Percentiles rank a stretch among this genome's conserved stretches.
These are phyloP conservation scores for Verasper variegatus DNA, from an alignment of 2,113 vertebrate species.

Conservation along the genomic window DNA sequence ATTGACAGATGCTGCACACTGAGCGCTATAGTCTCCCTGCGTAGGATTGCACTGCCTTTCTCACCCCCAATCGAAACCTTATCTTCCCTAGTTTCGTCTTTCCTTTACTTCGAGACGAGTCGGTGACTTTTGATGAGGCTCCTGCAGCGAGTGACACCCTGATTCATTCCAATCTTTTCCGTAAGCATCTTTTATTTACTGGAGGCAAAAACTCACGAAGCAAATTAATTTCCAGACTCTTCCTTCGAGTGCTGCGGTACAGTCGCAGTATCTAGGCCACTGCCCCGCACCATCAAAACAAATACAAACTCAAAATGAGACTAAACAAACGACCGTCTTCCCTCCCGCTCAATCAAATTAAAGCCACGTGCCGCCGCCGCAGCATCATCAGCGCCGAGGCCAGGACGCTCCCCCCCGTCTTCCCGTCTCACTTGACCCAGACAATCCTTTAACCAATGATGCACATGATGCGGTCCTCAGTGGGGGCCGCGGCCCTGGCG, in stretches of 20 bases:
- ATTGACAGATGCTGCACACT: slow-evolving; percentile 45
- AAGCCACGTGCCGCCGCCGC: slow-evolving; percentile 28
- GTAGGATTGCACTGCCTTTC: slow-evolving; percentile 19
- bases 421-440: slow-evolving; percentile 37
- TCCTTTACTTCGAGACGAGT: slow-evolving; percentile 12
- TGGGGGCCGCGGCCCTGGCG: slow-evolving; percentile 12
- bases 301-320: background rate
- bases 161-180: background rate
- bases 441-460: slow-evolving; percentile 41
- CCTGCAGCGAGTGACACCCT: background rate
- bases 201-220: background rate
- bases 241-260: background rate
- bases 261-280: slow-evolving; percentile 17
- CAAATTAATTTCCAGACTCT: slow-evolving; percentile 22
- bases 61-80: slow-evolving; percentile 10
- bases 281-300: background rate
- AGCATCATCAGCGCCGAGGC: background rate
- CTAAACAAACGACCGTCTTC: slow-evolving; percentile 33
- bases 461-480: slow-evolving; percentile 49
- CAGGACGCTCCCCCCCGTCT: slow-evolving; percentile 9
- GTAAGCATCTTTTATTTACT: slow-evolving; percentile 24
- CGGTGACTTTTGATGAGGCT: background rate
- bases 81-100: slow-evolving; percentile 17
- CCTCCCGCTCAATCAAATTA: slow-evolving; percentile 25
- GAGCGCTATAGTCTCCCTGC: slow-evolving; percentile 14